Conservation (phyloP, 2,888 invertebrate genomes). For the Megamerina dolium region DNA sequence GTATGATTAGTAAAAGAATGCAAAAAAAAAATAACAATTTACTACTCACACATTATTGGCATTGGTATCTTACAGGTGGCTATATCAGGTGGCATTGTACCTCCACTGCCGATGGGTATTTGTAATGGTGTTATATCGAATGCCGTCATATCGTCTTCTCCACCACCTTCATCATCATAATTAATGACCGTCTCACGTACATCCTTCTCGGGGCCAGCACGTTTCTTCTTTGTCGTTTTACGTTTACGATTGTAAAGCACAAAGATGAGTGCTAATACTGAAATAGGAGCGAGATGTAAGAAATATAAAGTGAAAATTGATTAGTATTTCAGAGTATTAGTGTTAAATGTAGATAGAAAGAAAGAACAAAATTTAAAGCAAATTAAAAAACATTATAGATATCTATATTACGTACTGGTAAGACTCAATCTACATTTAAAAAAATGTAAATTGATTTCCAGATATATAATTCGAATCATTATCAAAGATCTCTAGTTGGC, state of each 20-base stretch:
- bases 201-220: slow-evolving; percentile 96
- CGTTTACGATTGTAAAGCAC: slow-evolving; percentile 92
- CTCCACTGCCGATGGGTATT: slow-evolving; percentile 77
- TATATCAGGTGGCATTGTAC: slow-evolving; percentile 78
- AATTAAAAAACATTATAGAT: background rate
- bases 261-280: slow-evolving; percentile 89
- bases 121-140: slow-evolving; percentile 97
- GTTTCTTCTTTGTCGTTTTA: slow-evolving; percentile 74
- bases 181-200: slow-evolving; percentile 98
- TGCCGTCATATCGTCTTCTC: slow-evolving; percentile 98
- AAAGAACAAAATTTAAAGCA: background rate
- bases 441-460: too few species aligned
- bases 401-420: too few species aligned
- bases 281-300: slow-evolving; percentile 2
- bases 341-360: background rate
- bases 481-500: too few species aligned
- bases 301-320: background rate
- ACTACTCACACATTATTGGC: slow-evolving; percentile 51
- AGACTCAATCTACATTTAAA: too few species aligned
- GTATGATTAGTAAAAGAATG: background rate
- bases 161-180: slow-evolving; percentile 98
- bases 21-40: background rate
- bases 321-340: too few species aligned
- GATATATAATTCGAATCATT: too few species aligned
- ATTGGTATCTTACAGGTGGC: slow-evolving; percentile 69